A percentile compares a stretch with the other conserved stretches of the same genome.
Evolutionary conservation across 2,797 vertebrate genomes (phyloP).

Genomic region (Caiman crocodilus): DNA sequence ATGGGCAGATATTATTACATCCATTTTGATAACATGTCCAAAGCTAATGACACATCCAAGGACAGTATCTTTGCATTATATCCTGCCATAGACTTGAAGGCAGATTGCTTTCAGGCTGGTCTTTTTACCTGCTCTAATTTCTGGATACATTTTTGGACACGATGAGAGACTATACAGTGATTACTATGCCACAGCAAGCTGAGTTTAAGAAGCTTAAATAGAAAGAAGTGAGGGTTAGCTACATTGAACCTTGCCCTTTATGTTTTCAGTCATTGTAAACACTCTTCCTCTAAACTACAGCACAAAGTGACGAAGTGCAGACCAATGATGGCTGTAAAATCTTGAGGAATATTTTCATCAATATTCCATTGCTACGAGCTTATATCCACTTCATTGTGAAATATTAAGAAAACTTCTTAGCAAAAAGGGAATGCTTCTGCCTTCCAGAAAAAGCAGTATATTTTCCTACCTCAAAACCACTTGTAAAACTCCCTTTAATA

Average conservation of each 20-base stretch:
- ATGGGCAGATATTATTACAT: neutral
- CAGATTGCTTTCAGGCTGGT: neutral
- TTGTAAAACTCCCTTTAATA: neutral
- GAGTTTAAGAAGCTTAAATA: neutral
- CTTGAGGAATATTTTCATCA: constrained; percentile 30
- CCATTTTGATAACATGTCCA: neutral
- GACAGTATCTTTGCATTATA: neutral
- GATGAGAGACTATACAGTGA: neutral
- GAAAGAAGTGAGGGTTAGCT: neutral
- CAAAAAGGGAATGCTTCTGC: neutral
- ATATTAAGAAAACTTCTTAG: neutral
- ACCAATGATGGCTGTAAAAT: neutral
- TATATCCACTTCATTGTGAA: neutral
- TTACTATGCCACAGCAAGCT: neutral
- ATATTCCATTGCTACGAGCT: neutral
- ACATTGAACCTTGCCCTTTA: neutral
- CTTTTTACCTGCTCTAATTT: neutral
- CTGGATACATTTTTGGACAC: neutral
- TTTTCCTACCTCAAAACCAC: neutral
- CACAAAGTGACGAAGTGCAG: neutral
- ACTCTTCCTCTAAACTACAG: neutral
- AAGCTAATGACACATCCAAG: neutral
- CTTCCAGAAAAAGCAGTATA: neutral
- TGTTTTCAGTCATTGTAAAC: constrained; percentile 38
- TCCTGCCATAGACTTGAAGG: neutral